Base-by-base conservation (phyloP, 2,113 vertebrate species). In the Arizona elegans region DNA sequence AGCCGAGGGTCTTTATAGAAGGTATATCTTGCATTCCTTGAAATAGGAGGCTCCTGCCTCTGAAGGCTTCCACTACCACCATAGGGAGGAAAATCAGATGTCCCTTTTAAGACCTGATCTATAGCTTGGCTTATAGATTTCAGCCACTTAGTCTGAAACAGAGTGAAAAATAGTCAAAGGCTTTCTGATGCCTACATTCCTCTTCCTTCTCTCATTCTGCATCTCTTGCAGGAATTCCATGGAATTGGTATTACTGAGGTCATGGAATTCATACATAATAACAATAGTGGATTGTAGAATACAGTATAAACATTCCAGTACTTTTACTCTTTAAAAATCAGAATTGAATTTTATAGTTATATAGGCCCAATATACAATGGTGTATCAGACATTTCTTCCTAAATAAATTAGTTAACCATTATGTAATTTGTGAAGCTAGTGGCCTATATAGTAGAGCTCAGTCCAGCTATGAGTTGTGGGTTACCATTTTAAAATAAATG, bases 1-100 rank as follows among this genome's bases (percentile, higher is more conserved):
- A 99, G 97, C 50, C 99, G 98, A 54, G 98, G 97, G 87, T 99
- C 99, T 95, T 99, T 99, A 94, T 99, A 99, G 95, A 99, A 99
- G 2, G 98, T 99, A 92, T 99, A 99, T 23, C 97, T 98, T 86
- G 99, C 99, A 19, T 98, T 99, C 91, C 99, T 98, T 92, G 98
- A 99, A 94, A 98, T 97, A 26, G 99, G 99, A 15, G 99, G 99
- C n/a, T 99, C 99, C 70, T 98, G 97, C 94, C 98, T 98, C 70
- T 97, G 97, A 23, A 97, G 88, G 12, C 96, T 97, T 93, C 97
- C 97, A 0, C 97, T 94, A 94, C 97, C 92, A 90, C 95, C 94
- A 17, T 95, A 96, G 0, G 97, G 92, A 1, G 96, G 90, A 1
- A 96, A 86, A 58, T 99, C 98, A 92, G 97, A 94, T 11, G 95